Evolutionary conservation across 2,797 vertebrate genomes (phyloP).

Genomic region (Hephaestus fuliginosus): DNA sequence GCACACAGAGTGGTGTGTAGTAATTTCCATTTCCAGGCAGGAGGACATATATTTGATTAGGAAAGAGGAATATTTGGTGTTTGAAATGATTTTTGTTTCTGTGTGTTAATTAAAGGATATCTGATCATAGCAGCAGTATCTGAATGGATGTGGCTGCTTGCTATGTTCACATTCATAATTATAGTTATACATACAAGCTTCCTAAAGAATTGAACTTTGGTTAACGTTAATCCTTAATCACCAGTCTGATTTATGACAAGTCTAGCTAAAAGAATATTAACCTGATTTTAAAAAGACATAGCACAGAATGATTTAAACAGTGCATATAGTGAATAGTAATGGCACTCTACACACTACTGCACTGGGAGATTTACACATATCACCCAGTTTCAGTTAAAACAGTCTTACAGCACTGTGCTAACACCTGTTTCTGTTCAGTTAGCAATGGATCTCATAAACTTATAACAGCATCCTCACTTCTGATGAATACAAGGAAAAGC

Average conservation of each 20-base stretch:
- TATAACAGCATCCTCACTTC: background rate
- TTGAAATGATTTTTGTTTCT: background rate
- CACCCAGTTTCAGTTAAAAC: background rate
- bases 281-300: background rate
- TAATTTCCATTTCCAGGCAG: background rate
- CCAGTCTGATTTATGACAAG: background rate
- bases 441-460: background rate
- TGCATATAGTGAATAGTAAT: background rate
- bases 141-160: background rate
- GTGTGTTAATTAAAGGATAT: background rate
- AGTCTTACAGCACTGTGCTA: no score
- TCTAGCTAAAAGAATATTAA: background rate
- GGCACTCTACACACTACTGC: background rate
- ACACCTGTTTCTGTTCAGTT: background rate
- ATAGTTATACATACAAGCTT: background rate
- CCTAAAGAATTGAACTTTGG: no score
- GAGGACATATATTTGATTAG: background rate
- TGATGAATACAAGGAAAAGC: background rate
- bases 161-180: background rate
- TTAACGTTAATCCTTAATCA: background rate
- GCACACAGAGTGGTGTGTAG: background rate
- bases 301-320: background rate
- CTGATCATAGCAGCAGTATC: background rate
- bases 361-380: no score
- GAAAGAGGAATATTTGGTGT: background rate